These are phyloP conservation scores for Xenus cinereus DNA, from an alignment of 2,113 vertebrate genomes.

Conservation along the genomic window DNA sequence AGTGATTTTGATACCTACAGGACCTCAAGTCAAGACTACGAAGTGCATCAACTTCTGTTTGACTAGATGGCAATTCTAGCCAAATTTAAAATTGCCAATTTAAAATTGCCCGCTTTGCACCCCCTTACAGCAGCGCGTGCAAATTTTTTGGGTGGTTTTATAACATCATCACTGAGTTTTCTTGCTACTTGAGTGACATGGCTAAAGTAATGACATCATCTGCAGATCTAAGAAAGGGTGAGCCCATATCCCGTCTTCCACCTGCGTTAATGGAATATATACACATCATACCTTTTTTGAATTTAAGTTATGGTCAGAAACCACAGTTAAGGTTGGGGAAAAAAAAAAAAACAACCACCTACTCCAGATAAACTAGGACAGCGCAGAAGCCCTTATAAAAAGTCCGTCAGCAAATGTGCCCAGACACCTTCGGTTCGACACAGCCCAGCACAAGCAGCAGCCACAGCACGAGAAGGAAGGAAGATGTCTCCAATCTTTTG, in stretches of 20 bases:
- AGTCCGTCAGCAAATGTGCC: not conserved
- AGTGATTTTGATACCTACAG: not conserved
- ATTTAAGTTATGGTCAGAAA: constrained; percentile 31
- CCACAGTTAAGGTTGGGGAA: not conserved
- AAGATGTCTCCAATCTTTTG: not conserved
- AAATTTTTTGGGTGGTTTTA: not conserved
- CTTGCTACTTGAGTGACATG: not conserved
- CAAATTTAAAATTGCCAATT: not conserved
- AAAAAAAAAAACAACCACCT: constrained; percentile 11
- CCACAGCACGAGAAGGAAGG: not conserved
- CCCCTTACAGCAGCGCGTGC: fast-evolving
- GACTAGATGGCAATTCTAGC: fast-evolving
- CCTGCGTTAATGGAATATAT: constrained; percentile 30
- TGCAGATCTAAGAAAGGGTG: not conserved
- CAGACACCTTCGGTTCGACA: not conserved
- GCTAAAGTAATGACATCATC: not conserved
- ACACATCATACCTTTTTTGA: not conserved
- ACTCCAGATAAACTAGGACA: constrained; percentile 2
- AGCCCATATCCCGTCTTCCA: constrained; percentile 18
- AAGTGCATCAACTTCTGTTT: not conserved
- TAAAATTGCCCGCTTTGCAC: not conserved
- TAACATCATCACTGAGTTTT: not conserved
- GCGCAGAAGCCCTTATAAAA: constrained; percentile 43
- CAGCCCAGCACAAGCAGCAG: not conserved
- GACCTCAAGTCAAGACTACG: not conserved